These are phyloP conservation scores for Fulmarus glacialis DNA, from an alignment of 2,113 vertebrate genomes.

Conservation along the genomic window DNA sequence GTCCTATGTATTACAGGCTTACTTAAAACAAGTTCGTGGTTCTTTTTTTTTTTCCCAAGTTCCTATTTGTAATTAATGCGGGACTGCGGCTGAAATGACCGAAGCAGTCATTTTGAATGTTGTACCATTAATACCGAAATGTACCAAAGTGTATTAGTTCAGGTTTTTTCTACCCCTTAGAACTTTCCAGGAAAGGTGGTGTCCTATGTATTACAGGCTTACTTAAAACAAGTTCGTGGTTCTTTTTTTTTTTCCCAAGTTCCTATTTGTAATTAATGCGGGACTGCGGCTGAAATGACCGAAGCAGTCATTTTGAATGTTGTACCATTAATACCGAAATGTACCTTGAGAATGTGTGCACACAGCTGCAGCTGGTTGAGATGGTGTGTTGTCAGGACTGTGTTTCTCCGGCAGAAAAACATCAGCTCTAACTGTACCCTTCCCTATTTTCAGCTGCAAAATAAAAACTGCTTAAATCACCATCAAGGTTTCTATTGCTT, in stretches of 20 bases:
- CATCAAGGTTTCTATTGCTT: neutral
- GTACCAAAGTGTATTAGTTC: neutral
- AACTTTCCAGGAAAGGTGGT: neutral
- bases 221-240: too few species aligned
- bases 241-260: rapidly evolving
- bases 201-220: neutral
- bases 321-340: rapidly evolving
- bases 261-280: neutral
- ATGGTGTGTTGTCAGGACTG: neutral
- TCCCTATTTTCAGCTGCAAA: neutral
- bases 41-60: rapidly evolving
- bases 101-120: rapidly evolving
- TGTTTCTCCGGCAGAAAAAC: neutral
- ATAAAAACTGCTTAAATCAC: neutral
- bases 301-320: rapidly evolving
- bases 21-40: too few species aligned
- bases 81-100: neutral
- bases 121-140: rapidly evolving
- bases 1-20: neutral
- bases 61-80: neutral
- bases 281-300: neutral
- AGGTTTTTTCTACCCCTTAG: neutral
- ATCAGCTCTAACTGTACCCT: rapidly evolving
- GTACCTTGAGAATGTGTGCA: rapidly evolving
- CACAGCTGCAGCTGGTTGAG: neutral